phyloP scores from a whole-genome alignment of 2,888 invertebrate genomes.

The Cerceris ruficornis region DNA sequence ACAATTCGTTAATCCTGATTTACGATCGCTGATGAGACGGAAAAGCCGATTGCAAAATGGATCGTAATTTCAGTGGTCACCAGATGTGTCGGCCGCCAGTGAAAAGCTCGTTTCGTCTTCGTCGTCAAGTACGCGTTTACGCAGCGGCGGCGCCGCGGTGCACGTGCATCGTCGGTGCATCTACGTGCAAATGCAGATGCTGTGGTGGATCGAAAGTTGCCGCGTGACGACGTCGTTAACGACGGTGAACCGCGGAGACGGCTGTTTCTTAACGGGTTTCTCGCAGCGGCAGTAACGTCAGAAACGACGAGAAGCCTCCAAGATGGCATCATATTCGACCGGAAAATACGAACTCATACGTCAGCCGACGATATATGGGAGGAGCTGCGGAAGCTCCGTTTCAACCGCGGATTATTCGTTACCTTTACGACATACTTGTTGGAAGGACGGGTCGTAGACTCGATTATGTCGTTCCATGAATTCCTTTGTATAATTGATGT shows the following conservation, averaged over 20 bases:
- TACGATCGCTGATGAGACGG: slow-evolving; percentile 63
- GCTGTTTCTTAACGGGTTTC: slow-evolving; percentile 54
- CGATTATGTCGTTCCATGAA: not conserved
- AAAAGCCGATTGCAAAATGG: slow-evolving; percentile 52
- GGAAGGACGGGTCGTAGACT: not conserved
- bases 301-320: slow-evolving; percentile 31
- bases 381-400: slow-evolving; percentile 6
- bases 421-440: slow-evolving; percentile 1
- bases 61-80: slow-evolving; percentile 43
- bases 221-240: slow-evolving; percentile 72
- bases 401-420: slow-evolving; percentile 24
- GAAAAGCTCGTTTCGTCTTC: slow-evolving; percentile 32
- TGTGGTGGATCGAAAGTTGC: slow-evolving; percentile 41
- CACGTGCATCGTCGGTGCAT: slow-evolving; percentile 36
- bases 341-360: slow-evolving; percentile 62
- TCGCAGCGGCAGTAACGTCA: slow-evolving; percentile 38
- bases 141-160: slow-evolving; percentile 29
- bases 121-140: slow-evolving; percentile 12
- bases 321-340: slow-evolving; percentile 53
- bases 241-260: slow-evolving; percentile 60
- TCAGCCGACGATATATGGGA: slow-evolving; percentile 45
- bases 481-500: not conserved
- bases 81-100: slow-evolving; percentile 45
- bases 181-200: slow-evolving; percentile 48
- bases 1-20: slow-evolving; percentile 66